Base-by-base conservation (phyloP, 2,113 vertebrate genomes). In the Sylvilagus bachmani region DNA sequence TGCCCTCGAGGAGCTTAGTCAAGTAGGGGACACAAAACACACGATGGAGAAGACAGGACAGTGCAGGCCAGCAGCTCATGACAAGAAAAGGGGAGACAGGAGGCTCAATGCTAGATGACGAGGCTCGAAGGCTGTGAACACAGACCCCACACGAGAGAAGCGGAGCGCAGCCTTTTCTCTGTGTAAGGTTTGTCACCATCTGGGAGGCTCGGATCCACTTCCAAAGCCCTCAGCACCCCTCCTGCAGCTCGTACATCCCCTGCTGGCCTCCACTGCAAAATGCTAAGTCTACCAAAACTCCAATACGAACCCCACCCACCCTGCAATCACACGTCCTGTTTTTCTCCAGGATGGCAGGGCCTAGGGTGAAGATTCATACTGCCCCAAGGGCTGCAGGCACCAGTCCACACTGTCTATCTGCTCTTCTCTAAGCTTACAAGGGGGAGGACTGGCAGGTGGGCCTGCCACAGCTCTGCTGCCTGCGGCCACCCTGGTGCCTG, bases 361-460 rank as follows among this genome's bases (percentile, higher is more conserved):
- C 25, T 11, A 3, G 13, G 27, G 73, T 36, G 31, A 73, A 90
- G 70, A 61, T 10, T 79, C 53, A 49, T n/a, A 36, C 5, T 51
- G 1, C 73, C 58, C 31, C 44, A 33, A 2, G 36, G 51, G 62
- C 33, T 10, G 3, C 61, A 33, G 62, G 64, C 79, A 62, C 38
- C 66, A 44, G 83, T 55, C 36, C n/a, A 4, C 36, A 36, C 31
- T n/a, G n/a, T 67, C 10, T 8, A 11, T 49, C 74, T 44, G 55
- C 55, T 19, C 55, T 70, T 11, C 44, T 31, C 44, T 53, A 53
- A 53, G 25, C 27, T 61, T 88, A 7, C 67, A 16, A 67, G 55
- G 1, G 1, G 1, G 14, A 67, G 29, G 53, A 9, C 19, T 22
- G 1, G 27, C 4, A 6, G 9, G 14, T 14, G 19, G 12, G 44